phyloP scores from a whole-genome alignment of 1,140 invertebrate genomes.

The Epicauta chinensis region DNA sequence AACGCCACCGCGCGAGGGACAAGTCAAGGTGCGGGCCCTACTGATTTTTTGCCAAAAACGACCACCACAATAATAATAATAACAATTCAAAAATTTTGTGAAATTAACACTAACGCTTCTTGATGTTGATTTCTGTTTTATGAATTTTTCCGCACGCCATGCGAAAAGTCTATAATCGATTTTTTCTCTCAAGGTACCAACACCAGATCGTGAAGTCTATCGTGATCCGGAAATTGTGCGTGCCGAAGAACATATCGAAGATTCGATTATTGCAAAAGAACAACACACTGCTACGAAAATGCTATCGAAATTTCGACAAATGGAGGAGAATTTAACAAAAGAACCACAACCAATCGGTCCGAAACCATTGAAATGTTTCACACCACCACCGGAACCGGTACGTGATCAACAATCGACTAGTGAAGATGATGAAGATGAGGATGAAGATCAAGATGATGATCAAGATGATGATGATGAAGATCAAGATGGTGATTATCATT shows the following conservation, averaged over 20 bases:
- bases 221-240: slow-evolving; percentile 70
- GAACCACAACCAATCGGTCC: slow-evolving; percentile 58
- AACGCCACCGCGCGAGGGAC: slow-evolving; percentile 71
- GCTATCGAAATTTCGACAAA: slow-evolving; percentile 78
- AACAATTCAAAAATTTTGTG: too few relatives aligned
- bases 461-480: slow-evolving; percentile 48
- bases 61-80: too few relatives aligned
- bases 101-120: too few relatives aligned
- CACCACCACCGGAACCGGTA: slow-evolving; percentile 69
- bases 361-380: slow-evolving; percentile 81
- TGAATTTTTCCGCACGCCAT: too few relatives aligned
- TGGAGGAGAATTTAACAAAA: slow-evolving; percentile 65
- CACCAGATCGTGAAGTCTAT: slow-evolving; percentile 68
- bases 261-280: slow-evolving; percentile 52
- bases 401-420: slow-evolving; percentile 47
- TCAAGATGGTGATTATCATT: slow-evolving; percentile 44
- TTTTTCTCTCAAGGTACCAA: slow-evolving; percentile 46
- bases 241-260: slow-evolving; percentile 53
- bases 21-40: slow-evolving; percentile 36
- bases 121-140: too few relatives aligned
- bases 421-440: slow-evolving; percentile 42
- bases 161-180: too few relatives aligned
- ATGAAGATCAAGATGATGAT: slow-evolving; percentile 53
- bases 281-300: slow-evolving; percentile 76
- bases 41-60: background rate